Evolutionary conservation across 2,113 vertebrate species (phyloP).

Genomic region (Zingel zingel): DNA sequence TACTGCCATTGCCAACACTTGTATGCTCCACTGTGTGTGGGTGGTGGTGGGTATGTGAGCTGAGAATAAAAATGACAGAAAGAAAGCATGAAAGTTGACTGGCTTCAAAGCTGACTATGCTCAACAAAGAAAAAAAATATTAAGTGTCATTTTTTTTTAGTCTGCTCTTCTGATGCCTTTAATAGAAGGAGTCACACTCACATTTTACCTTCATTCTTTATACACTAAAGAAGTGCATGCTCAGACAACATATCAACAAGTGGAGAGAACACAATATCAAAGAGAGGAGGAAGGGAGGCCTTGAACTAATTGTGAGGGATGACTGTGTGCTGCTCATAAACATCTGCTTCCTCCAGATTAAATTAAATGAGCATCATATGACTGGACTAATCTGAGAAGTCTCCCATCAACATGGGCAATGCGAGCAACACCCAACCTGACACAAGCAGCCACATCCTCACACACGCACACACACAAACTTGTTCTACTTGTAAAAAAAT

Average conservation of each 20-base stretch:
- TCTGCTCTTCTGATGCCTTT: conserved; percentile 7
- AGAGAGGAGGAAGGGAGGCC: conserved; percentile 20
- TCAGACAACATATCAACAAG: conserved; percentile 47
- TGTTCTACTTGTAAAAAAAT: background rate
- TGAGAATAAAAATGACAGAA: conserved; percentile 34
- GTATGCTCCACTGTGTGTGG: background rate
- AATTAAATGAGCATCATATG: conserved; percentile 59
- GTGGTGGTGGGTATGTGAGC: conserved; percentile 23
- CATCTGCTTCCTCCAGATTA: conserved; percentile 77
- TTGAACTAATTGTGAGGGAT: conserved; percentile 57
- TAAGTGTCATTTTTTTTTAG: background rate
- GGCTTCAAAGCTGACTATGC: conserved; percentile 1
- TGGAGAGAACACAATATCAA: conserved; percentile 42
- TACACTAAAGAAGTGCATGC: background rate
- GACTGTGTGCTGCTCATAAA: conserved; percentile 41
- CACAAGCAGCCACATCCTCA: conserved; percentile 8
- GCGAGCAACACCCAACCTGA: conserved; percentile 23
- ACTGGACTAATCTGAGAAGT: conserved; percentile 54
- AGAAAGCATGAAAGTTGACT: conserved; percentile 5
- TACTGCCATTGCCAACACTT: conserved; percentile 20
- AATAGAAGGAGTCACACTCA: background rate
- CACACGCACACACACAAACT: background rate
- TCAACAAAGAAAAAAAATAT: conserved; percentile 2
- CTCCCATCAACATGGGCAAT: conserved; percentile 34
- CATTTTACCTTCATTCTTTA: background rate